Percentiles rank a stretch among this genome's conserved stretches.
Conservation (phyloP, 2,888 invertebrate species). For the Carpatolechia fugitivella region DNA sequence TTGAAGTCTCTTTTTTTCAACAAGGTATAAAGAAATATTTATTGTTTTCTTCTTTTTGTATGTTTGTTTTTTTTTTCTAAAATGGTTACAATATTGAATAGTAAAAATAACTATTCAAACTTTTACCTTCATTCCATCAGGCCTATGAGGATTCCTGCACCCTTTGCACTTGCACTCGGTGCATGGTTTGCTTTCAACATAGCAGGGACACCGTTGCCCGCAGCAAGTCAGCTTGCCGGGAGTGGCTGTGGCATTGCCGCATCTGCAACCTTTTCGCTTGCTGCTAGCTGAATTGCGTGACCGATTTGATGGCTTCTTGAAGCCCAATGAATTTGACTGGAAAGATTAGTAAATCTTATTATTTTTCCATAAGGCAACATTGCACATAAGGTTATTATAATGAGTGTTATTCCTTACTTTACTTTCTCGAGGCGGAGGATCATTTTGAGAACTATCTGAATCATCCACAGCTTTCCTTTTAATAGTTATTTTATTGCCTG, state of each 20-base stretch:
- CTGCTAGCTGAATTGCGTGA: slow-evolving; percentile 63
- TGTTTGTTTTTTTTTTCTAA: too few relatives aligned
- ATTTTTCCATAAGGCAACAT: too few relatives aligned
- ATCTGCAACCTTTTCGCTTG: slow-evolving; percentile 89
- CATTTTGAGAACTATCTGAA: slow-evolving; percentile 63
- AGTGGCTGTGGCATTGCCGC: slow-evolving; percentile 93
- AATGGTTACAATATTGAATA: too few relatives aligned
- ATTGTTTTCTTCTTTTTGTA: too few relatives aligned
- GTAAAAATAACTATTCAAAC: background rate
- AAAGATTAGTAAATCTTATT: too few relatives aligned
- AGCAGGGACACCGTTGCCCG: slow-evolving; percentile 96
- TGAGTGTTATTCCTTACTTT: slow-evolving; percentile 56
- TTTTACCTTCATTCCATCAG: slow-evolving; percentile 87
- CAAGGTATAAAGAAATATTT: too few relatives aligned
- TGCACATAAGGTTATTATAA: too few relatives aligned
- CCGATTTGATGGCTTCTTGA: slow-evolving; percentile 72
- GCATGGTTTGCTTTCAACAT: slow-evolving; percentile 93
- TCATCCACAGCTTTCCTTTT: slow-evolving; percentile 86
- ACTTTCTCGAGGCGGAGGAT: slow-evolving; percentile 56
- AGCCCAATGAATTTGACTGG: slow-evolving; percentile 62
- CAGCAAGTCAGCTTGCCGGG: slow-evolving; percentile 96
- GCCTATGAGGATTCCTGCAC: slow-evolving; percentile 93
- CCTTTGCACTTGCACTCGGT: slow-evolving; percentile 94
- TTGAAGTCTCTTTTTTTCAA: too few relatives aligned
- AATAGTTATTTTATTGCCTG: slow-evolving; percentile 90